A percentile compares a stretch with the other conserved stretches of the same genome.
Evolutionary conservation across 2,888 invertebrate genomes (phyloP).

Genomic region (Caenorhabditis sp.): DNA sequence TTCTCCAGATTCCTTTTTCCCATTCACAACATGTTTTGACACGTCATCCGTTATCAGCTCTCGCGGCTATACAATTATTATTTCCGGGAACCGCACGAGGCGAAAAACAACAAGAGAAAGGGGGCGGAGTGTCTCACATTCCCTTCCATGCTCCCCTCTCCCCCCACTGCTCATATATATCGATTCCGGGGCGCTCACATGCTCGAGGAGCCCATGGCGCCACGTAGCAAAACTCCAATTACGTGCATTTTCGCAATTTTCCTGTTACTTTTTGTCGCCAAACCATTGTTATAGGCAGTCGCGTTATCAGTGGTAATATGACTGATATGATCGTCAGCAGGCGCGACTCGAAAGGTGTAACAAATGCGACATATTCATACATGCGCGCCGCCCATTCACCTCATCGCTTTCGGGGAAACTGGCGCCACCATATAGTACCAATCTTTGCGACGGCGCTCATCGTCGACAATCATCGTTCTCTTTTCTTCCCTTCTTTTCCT

Average conservation of each 20-base stretch:
- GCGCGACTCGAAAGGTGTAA: conserved; percentile 49
- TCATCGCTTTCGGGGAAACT: conserved; percentile 33
- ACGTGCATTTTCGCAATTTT: conserved; percentile 20
- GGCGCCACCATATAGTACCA: conserved; percentile 26
- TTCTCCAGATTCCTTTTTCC: too few relatives aligned
- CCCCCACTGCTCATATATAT: too few relatives aligned
- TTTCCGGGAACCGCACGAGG: too few relatives aligned
- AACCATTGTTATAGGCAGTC: conserved; percentile 6
- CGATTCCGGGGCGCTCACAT: too few relatives aligned
- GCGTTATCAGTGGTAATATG: conserved; percentile 49
- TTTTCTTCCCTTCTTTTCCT: background rate
- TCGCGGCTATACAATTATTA: too few relatives aligned
- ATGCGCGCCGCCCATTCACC: conserved; percentile 21
- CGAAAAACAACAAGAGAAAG: too few relatives aligned
- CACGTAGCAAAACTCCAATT: too few relatives aligned
- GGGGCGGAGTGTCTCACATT: too few relatives aligned
- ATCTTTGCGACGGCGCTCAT: background rate
- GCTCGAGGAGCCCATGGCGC: too few relatives aligned
- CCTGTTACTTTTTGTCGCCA: conserved; percentile 10
- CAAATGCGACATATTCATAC: conserved; percentile 13
- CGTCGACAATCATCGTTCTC: background rate
- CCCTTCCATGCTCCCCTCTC: too few relatives aligned
- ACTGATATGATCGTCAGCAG: conserved; percentile 47
- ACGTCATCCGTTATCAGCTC: too few relatives aligned
- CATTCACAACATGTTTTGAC: too few relatives aligned